phyloP scores from a whole-genome alignment of 1,140 invertebrate species.

The Lepeophtheirus salmonis region DNA sequence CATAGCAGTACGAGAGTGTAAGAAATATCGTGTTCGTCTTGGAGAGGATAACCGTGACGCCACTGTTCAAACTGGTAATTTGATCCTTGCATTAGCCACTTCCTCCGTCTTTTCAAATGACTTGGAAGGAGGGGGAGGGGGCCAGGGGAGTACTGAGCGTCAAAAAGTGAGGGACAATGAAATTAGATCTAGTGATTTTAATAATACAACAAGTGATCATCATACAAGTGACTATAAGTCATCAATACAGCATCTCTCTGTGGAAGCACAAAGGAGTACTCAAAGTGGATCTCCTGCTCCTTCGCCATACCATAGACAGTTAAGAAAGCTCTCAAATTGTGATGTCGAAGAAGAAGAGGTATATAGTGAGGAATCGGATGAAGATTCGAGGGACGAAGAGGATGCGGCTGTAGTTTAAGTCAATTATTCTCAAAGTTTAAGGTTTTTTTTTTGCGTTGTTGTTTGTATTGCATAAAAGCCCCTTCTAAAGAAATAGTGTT shows the following conservation, averaged over 20 bases:
- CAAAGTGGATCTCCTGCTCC: too few species aligned
- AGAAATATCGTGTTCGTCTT: neutral
- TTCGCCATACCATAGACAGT: too few species aligned
- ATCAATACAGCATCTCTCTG: too few species aligned
- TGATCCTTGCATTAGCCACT: neutral
- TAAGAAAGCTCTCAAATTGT: too few species aligned
- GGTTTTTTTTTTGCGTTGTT: too few species aligned
- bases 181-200: neutral
- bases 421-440: too few species aligned
- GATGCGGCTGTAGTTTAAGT: neutral
- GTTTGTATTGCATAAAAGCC: too few species aligned
- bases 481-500: too few species aligned
- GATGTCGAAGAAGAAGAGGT: neutral
- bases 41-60: neutral
- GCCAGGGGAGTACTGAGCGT: neutral
- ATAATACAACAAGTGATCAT: too few species aligned
- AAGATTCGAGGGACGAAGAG: neutral
- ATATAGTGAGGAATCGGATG: neutral
- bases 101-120: neutral
- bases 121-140: too few species aligned
- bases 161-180: neutral
- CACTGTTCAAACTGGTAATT: neutral
- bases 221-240: too few species aligned
- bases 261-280: too few species aligned
- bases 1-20: neutral